These are phyloP conservation scores for Pyrrhia umbra DNA, from an alignment of 2,888 invertebrate genomes.

Conservation along the genomic window DNA sequence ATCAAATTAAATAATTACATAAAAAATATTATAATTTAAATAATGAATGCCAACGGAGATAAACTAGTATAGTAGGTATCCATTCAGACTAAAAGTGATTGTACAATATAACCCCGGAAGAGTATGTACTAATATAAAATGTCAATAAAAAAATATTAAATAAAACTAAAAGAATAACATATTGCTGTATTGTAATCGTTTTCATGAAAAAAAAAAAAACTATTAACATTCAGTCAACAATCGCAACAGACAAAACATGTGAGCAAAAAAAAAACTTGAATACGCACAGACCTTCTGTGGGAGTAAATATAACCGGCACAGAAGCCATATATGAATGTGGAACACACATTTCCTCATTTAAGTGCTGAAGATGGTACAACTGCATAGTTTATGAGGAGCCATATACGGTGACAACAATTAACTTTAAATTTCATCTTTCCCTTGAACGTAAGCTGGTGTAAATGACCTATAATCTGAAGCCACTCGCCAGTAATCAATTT, in stretches of 20 bases:
- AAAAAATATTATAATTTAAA: too few species aligned
- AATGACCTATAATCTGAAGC: constrained; percentile 14
- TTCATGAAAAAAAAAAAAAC: not conserved
- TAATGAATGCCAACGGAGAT: too few species aligned
- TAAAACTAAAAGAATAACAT: not conserved
- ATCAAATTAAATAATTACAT: too few species aligned
- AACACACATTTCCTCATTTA: constrained; percentile 29
- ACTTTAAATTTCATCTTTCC: constrained; percentile 25
- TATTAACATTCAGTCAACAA: not conserved
- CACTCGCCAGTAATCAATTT: constrained; percentile 18
- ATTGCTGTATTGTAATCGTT: not conserved
- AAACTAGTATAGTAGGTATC: too few species aligned
- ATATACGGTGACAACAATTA: constrained; percentile 20
- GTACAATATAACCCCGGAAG: not conserved
- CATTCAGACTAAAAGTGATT: constrained; percentile 1
- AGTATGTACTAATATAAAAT: too few species aligned
- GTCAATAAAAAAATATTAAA: not conserved
- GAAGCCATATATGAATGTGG: constrained; percentile 29
- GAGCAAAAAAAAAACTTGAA: not conserved
- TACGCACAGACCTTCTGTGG: constrained; percentile 1
- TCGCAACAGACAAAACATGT: not conserved
- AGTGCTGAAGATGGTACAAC: constrained; percentile 8
- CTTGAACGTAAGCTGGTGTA: constrained; percentile 23
- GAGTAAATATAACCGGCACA: constrained; percentile 19
- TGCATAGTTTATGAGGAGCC: constrained; percentile 4